Evolutionary conservation across 2,888 invertebrate species (phyloP).

Genomic region (Harpalus rufipes): DNA sequence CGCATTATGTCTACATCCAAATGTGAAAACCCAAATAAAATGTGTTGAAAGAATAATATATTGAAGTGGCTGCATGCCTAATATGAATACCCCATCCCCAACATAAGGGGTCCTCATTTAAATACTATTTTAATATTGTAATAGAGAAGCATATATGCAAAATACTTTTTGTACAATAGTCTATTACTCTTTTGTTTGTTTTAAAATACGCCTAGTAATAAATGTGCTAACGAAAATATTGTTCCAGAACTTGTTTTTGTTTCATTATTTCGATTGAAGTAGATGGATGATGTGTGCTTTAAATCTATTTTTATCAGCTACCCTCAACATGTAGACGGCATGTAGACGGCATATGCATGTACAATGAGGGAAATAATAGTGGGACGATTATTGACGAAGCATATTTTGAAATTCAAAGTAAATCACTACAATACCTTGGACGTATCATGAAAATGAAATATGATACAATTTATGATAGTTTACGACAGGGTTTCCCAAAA

Average conservation of each 20-base stretch:
- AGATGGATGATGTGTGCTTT: conserved; percentile 8
- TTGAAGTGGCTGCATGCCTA: conserved; percentile 6
- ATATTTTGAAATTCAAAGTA: too few species aligned
- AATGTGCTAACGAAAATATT: conserved; percentile 33
- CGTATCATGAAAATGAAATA: too few species aligned
- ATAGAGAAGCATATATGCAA: conserved; percentile 16
- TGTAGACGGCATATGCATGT: background rate
- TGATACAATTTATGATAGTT: too few species aligned
- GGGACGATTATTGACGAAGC: too few species aligned
- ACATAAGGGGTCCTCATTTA: conserved; percentile 33
- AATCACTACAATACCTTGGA: too few species aligned
- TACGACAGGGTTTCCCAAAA: too few species aligned
- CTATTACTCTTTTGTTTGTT: conserved; percentile 41
- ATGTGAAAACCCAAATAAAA: conserved; percentile 53
- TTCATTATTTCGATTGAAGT: conserved; percentile 31
- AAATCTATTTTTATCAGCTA: conserved; percentile 12
- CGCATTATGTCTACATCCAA: conserved; percentile 57
- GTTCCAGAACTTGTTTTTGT: conserved; percentile 41
- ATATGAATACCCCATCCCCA: too few species aligned
- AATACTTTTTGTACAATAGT: background rate
- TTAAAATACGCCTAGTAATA: conserved; percentile 26
- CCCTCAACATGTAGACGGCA: background rate
- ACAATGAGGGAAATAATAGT: too few species aligned
- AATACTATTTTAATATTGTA: conserved; percentile 32
- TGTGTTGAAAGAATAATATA: conserved; percentile 62